Evolutionary conservation across 2,113 vertebrate species (phyloP).

Genomic region (Acrocephalus kingi): DNA sequence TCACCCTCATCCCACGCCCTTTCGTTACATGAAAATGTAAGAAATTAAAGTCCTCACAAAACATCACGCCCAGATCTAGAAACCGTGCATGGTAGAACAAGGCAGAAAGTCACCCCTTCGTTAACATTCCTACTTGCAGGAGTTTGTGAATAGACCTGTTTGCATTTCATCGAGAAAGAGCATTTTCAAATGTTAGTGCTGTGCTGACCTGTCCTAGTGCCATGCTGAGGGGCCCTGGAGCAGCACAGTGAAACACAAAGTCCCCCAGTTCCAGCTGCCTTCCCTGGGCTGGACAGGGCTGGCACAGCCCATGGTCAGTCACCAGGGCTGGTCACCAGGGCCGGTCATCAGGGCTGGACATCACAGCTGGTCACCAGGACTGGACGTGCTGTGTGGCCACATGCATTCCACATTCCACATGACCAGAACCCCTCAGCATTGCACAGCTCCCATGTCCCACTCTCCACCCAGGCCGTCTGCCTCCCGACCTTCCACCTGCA

Average conservation of each 20-base stretch:
- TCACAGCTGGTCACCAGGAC: not conserved
- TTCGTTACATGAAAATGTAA: accelerated
- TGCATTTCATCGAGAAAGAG: not conserved
- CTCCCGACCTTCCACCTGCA: not conserved
- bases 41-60: not conserved
- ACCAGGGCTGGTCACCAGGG: not conserved
- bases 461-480: not conserved
- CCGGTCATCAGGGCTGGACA: not conserved
- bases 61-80: not conserved
- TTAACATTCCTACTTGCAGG: not conserved
- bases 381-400: accelerated
- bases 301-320: not conserved
- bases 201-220: not conserved
- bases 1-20: not conserved
- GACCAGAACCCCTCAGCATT: accelerated
- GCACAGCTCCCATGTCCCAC: accelerated
- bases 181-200: not conserved
- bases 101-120: not conserved
- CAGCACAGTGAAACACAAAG: accelerated
- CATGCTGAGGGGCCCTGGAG: not conserved
- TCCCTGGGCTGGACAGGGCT: not conserved
- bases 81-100: accelerated
- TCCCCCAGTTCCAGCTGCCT: accelerated
- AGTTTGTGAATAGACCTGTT: not conserved
- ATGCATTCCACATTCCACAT: accelerated